These are phyloP conservation scores for Prolemur simus DNA, from an alignment of 2,113 vertebrate genomes.

Conservation along the genomic window DNA sequence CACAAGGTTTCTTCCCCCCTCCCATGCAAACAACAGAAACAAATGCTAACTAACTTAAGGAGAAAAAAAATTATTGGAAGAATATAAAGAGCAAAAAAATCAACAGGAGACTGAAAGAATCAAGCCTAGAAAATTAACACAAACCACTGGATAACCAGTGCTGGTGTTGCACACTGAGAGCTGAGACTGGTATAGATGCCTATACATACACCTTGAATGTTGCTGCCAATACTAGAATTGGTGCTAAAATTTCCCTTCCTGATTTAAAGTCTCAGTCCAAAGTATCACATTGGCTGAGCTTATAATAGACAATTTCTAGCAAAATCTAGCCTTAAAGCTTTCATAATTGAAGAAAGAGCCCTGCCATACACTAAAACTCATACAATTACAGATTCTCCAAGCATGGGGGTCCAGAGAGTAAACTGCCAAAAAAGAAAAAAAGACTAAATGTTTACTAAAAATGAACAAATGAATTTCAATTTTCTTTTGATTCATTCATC, in stretches of 20 bases:
- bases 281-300: not conserved
- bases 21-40: not conserved
- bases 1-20: not conserved
- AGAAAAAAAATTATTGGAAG: not conserved
- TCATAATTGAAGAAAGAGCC: not conserved
- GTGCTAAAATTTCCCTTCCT: not conserved
- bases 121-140: not conserved
- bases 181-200: not conserved
- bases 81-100: not conserved
- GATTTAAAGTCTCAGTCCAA: not conserved
- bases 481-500: not conserved
- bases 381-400: not conserved
- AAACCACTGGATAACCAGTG: not conserved
- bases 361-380: not conserved
- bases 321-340: not conserved
- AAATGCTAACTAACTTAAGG: not conserved
- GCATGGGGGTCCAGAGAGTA: not conserved
- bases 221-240: not conserved
- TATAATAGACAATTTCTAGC: not conserved
- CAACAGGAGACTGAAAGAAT: not conserved
- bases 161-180: not conserved
- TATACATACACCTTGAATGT: not conserved
- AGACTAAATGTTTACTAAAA: not conserved
- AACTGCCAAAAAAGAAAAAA: not conserved
- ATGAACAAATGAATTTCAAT: not conserved